These are phyloP conservation scores for Anthoscopus minutus DNA, from an alignment of 2,113 vertebrate species.

Conservation along the genomic window DNA sequence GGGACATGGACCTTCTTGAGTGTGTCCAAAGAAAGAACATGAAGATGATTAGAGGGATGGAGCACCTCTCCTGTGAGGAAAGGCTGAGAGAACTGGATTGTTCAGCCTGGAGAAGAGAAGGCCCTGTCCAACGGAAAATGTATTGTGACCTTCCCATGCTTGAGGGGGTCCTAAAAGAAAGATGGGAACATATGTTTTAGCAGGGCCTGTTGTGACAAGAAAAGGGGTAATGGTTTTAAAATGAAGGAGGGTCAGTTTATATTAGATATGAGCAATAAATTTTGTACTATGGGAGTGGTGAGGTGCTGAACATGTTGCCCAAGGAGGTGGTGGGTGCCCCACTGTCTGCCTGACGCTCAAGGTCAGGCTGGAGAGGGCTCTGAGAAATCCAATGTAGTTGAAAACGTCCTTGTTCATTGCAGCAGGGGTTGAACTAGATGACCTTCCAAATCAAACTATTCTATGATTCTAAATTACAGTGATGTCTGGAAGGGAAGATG, in stretches of 20 bases:
- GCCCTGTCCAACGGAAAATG: background rate
- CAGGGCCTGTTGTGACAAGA: background rate
- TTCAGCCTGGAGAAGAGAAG: background rate
- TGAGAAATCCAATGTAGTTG: background rate
- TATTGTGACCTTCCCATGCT: background rate
- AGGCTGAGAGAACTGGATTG: background rate
- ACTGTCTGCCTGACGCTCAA: background rate
- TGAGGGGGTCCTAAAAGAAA: background rate
- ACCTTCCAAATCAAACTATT: background rate
- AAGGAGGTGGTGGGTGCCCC: background rate
- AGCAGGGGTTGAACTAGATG: background rate
- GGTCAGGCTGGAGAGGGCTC: background rate
- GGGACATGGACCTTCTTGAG: too few relatives aligned
- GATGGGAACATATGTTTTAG: background rate
- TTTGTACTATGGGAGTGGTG: background rate
- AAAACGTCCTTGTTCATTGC: background rate
- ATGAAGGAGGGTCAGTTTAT: background rate
- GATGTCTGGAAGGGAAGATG: background rate
- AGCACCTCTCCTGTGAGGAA: background rate
- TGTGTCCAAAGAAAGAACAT: background rate
- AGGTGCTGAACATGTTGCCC: rapidly evolving
- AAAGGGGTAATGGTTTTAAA: background rate
- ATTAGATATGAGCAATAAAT: background rate
- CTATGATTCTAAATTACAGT: background rate
- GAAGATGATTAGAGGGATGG: background rate